Base-by-base conservation (phyloP, 92 coral and sea anemone genomes). In the Heliopora coerulea region DNA sequence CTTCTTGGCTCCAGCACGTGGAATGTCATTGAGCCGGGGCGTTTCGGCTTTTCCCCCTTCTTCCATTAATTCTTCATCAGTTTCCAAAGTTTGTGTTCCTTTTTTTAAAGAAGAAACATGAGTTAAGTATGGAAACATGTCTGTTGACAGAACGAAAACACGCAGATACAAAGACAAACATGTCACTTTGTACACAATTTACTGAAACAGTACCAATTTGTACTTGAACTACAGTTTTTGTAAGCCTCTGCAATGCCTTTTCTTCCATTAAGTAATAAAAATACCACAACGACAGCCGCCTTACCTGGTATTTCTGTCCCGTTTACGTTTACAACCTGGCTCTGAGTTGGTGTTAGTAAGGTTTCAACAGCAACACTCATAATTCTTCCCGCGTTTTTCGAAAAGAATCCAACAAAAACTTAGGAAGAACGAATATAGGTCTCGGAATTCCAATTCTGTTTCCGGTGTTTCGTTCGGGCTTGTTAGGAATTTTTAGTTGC, bases 41-140 rank as follows among this genome's bases (percentile, higher is more conserved):
- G 31, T 56, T 17, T 56, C 62, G 12, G 56, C 74, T 15, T 81
- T 60, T 58, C 57, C 41, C 66, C 31, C 59, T 50, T 52, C 59
- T 49, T 65, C 86, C 28, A 56, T 62, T 60, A 59, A 72, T 35
- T 68, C 79, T 70, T 19, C 57, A 23, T 70, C 60, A 25, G 48
- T 64, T 34, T 31, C 50, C 44, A 65, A 42, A 20, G 59, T 46
- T 44, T 79, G 75, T 34, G 48, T 15, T 33, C 54, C 84, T 68
- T 54, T 15, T 25, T 15, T 25, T 44, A 23, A 20, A 6, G 11
- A 46, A 46, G 52, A 46, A 46, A 46, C 52, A 46, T 6, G 52
- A 37, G 52, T 37, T 4, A 12, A 37, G 12, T 12, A 12, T 5
- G 42, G 15, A 46, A 46, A 46, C 12, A 8, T 46, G 7, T 2